These are phyloP conservation scores for Tenodera sinensis DNA, from an alignment of 2,888 invertebrate genomes.

Conservation along the genomic window DNA sequence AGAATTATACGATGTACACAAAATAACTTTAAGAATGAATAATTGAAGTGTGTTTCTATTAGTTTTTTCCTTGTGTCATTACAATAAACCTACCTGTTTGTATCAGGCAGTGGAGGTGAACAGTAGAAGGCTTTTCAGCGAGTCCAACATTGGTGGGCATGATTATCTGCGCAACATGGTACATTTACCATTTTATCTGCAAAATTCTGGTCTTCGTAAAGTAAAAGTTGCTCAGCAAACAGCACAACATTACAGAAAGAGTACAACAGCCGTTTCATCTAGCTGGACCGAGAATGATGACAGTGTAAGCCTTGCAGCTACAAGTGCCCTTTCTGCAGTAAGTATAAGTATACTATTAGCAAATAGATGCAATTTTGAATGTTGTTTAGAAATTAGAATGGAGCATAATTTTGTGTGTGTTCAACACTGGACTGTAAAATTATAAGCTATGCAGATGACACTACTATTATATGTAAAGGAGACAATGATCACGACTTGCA, in stretches of 20 bases:
- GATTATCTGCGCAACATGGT: conserved; percentile 93
- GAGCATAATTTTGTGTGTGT: background rate
- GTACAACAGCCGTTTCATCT: conserved; percentile 35
- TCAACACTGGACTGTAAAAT: too few relatives aligned
- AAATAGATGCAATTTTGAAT: background rate
- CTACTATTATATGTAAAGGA: too few relatives aligned
- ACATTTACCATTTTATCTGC: conserved; percentile 95
- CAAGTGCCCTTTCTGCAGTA: conserved; percentile 51
- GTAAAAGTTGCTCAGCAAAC: conserved; percentile 84
- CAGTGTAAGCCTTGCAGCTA: conserved; percentile 43
- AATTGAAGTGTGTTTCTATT: too few relatives aligned
- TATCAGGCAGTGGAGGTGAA: conserved; percentile 82
- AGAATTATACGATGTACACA: too few relatives aligned
- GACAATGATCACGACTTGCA: too few relatives aligned
- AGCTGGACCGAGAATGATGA: conserved; percentile 55
- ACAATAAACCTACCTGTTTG: background rate
- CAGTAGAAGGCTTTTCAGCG: conserved; percentile 80
- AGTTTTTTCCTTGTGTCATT: background rate
- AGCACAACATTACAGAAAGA: conserved; percentile 55
- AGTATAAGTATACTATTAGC: conserved; percentile 26
- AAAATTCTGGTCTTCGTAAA: conserved; percentile 90
- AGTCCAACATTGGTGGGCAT: conserved; percentile 92
- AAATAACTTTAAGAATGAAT: too few relatives aligned
- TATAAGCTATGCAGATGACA: too few relatives aligned
- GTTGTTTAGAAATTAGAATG: background rate